phyloP scores from a whole-genome alignment of 2,888 invertebrate species.

The Andrena bicolor region DNA sequence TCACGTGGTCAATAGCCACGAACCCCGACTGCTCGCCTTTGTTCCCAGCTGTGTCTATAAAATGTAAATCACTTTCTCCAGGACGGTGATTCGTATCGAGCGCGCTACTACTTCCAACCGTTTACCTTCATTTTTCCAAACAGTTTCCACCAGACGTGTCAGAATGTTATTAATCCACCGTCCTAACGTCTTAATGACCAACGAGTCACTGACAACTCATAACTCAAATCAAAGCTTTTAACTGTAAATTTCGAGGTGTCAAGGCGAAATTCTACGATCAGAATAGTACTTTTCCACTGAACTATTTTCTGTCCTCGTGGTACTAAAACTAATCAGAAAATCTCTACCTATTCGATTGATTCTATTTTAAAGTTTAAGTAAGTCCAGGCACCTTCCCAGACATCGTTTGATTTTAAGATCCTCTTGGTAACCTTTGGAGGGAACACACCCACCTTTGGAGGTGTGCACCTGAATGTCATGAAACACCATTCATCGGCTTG shows the following conservation, averaged over 20 bases:
- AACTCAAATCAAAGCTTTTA: too few relatives aligned
- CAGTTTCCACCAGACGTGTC: not conserved
- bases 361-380: not conserved
- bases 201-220: too few relatives aligned
- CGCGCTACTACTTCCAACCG: not conserved
- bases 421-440: constrained; percentile 27
- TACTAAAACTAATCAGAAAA: too few relatives aligned
- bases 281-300: too few relatives aligned
- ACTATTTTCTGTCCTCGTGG: too few relatives aligned
- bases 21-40: constrained; percentile 21
- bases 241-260: too few relatives aligned
- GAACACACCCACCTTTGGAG: not conserved
- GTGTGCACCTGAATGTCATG: constrained; percentile 25
- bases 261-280: too few relatives aligned
- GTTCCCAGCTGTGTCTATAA: not conserved
- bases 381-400: not conserved
- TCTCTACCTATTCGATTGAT: too few relatives aligned
- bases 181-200: not conserved
- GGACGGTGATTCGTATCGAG: constrained; percentile 8
- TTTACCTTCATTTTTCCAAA: not conserved
- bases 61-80: constrained; percentile 58
- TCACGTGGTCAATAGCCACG: not conserved
- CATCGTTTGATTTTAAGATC: not conserved
- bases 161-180: not conserved
- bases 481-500: not conserved